A percentile compares a stretch with the other conserved stretches of the same genome.
Conservation (phyloP, 2,888 invertebrate genomes). For the Drosophila anomalata region DNA sequence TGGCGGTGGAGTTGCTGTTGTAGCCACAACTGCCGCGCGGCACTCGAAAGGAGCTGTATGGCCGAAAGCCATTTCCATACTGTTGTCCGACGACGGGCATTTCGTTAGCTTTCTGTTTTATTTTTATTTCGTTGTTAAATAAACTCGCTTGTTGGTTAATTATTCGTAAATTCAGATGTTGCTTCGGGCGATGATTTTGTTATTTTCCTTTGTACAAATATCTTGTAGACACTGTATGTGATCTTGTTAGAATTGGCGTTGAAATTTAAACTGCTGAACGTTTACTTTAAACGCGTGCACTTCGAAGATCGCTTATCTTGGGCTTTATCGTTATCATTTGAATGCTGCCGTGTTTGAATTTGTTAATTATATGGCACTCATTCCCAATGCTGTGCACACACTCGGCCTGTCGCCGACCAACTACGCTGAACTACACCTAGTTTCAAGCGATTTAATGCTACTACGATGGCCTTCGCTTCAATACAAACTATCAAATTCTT, state of each 20-base stretch:
- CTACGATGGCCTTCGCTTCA: conserved; percentile 36
- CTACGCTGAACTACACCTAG: conserved; percentile 19
- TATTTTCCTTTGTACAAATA: conserved; percentile 14
- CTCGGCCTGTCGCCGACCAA: conserved; percentile 41
- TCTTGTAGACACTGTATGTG: conserved; percentile 29
- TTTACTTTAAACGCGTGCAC: conserved; percentile 76
- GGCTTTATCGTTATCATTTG: conserved; percentile 46
- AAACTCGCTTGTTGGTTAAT: conserved; percentile 42
- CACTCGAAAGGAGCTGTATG: conserved; percentile 83
- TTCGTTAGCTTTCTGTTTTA: conserved; percentile 63
- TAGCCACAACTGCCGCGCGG: conserved; percentile 72
- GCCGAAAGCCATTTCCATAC: conserved; percentile 79
- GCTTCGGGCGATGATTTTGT: conserved; percentile 29
- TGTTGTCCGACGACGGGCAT: conserved; percentile 83
- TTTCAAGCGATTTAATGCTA: conserved; percentile 9
- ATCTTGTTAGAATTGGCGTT: conserved; percentile 55
- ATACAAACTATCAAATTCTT: conserved; percentile 54
- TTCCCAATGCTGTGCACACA: conserved; percentile 75
- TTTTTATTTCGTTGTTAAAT: conserved; percentile 37
- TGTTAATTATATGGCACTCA: conserved; percentile 33
- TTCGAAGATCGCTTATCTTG: conserved; percentile 56
- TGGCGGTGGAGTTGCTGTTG: conserved; percentile 39
- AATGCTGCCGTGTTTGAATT: conserved; percentile 38
- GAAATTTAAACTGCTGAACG: conserved; percentile 67
- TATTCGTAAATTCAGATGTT: conserved; percentile 50